Evolutionary conservation across 2,888 invertebrate genomes (phyloP).

Genomic region (Rotaria socialis): DNA sequence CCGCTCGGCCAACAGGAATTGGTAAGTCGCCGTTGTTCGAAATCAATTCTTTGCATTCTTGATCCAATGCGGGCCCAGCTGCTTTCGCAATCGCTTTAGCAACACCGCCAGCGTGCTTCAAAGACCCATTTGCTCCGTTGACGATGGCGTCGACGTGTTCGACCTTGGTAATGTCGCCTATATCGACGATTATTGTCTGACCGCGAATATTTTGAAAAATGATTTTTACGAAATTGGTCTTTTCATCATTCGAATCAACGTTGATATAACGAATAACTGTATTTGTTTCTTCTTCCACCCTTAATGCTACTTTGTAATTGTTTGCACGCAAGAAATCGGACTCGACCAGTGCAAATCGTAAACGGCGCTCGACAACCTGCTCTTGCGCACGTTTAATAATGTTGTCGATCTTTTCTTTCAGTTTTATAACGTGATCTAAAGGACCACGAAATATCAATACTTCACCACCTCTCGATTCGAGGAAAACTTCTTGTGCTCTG

Average conservation of each 20-base stretch:
- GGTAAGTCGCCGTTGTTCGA: not conserved
- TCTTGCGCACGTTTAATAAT: not conserved
- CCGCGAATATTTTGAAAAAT: not conserved
- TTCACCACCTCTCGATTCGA: not conserved
- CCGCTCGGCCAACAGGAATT: conserved; percentile 49
- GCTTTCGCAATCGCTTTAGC: not conserved
- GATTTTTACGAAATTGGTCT: not conserved
- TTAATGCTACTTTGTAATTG: not conserved
- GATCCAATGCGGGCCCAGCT: not conserved
- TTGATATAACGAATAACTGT: not conserved
- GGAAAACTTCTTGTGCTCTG: not conserved
- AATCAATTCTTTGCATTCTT: not conserved
- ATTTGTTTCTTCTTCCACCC: not conserved
- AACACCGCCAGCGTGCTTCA: not conserved
- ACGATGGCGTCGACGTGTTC: not conserved
- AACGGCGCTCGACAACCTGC: not conserved
- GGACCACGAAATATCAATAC: not conserved
- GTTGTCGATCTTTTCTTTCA: not conserved
- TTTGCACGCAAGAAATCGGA: not conserved
- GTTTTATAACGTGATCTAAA: not conserved
- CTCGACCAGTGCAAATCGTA: not conserved
- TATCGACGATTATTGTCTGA: not conserved
- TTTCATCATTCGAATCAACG: not conserved
- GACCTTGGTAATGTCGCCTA: not conserved
- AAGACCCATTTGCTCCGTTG: not conserved